phyloP scores from a whole-genome alignment of 1,140 invertebrate genomes.

The Cydia strobilella region DNA sequence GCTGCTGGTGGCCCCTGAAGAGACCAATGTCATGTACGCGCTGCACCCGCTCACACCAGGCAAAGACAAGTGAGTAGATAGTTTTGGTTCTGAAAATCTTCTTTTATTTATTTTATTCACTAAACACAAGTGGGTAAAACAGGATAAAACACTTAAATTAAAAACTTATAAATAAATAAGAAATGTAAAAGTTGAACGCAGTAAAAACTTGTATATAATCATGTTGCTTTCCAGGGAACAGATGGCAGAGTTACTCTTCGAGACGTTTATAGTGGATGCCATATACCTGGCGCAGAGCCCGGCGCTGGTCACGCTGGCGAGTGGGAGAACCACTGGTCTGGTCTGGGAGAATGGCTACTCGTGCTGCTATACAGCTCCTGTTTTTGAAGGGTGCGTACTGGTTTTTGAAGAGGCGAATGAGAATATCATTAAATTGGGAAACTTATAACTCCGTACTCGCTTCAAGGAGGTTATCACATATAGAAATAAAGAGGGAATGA shows the following conservation, averaged over 20 bases:
- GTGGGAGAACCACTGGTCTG: conserved; percentile 60
- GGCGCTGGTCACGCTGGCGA: conserved; percentile 51
- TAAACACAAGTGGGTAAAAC: not conserved
- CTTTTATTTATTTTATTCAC: conserved; percentile 12
- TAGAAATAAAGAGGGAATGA: too few species aligned
- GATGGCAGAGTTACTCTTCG: conserved; percentile 66
- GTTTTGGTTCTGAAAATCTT: not conserved
- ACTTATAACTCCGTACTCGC: too few species aligned
- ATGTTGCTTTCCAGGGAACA: conserved; percentile 44
- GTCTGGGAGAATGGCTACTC: conserved; percentile 59
- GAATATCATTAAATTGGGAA: too few species aligned
- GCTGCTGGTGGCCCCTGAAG: conserved; percentile 94
- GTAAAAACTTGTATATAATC: not conserved
- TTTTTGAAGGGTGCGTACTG: conserved; percentile 56
- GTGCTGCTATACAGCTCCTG: conserved; percentile 53
- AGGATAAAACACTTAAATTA: too few species aligned
- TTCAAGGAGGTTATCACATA: too few species aligned
- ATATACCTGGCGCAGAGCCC: conserved; percentile 56
- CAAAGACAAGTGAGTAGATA: conserved; percentile 81
- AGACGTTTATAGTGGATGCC: conserved; percentile 52
- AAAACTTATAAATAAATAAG: too few species aligned
- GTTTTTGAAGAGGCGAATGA: too few species aligned
- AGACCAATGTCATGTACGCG: conserved; percentile 92
- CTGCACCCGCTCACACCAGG: conserved; percentile 94
- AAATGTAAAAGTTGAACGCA: too few species aligned